These are phyloP conservation scores for Caiman crocodilus DNA, from an alignment of 2,797 vertebrate species.

Conservation along the genomic window DNA sequence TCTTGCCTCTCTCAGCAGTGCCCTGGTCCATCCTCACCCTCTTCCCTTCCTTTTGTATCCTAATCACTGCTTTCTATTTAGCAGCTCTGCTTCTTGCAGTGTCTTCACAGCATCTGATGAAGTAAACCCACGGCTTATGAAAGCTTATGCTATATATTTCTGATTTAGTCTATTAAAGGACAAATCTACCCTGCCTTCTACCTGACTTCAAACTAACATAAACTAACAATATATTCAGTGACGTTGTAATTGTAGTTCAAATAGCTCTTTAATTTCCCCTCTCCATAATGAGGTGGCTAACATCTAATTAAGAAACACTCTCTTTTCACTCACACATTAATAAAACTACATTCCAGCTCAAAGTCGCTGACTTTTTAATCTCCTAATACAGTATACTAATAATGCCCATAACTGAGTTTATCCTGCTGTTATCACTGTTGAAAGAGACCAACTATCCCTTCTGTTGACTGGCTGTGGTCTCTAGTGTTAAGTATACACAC, in stretches of 20 bases:
- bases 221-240: background rate
- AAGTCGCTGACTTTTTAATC: background rate
- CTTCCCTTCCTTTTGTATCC: no score
- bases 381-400: background rate
- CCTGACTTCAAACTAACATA: no score
- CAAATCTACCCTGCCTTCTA: no score
- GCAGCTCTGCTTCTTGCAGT: no score
- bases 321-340: background rate
- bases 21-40: no score
- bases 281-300: constrained; percentile 25
- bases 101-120: no score
- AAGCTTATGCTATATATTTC: no score
- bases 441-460: background rate
- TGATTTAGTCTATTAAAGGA: no score
- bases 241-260: background rate
- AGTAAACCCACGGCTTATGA: no score
- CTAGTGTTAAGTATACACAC: background rate
- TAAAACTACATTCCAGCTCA: background rate
- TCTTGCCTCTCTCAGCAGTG: no score
- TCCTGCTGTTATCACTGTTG: constrained; percentile 3
- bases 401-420: background rate
- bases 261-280: constrained; percentile 26
- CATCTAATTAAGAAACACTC: constrained; percentile 12
- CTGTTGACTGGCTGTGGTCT: background rate
- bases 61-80: no score